Percentiles rank a stretch among this genome's conserved stretches.
These are phyloP conservation scores for Orthosia gracilis DNA, from an alignment of 2,888 invertebrate genomes.

Conservation along the genomic window DNA sequence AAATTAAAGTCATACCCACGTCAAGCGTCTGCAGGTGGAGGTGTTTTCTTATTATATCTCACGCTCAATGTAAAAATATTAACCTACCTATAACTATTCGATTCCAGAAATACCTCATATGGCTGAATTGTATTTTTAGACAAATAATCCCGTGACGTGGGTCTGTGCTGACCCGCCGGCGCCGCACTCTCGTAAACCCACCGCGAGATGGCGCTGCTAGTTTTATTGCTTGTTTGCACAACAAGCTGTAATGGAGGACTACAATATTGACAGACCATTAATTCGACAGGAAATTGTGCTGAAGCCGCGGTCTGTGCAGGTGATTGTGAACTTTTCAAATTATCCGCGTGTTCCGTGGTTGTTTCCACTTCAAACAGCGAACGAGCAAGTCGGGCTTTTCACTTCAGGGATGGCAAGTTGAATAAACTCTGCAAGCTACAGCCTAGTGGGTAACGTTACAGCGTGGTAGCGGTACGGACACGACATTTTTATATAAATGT, in stretches of 20 bases:
- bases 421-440: slow-evolving; percentile 75
- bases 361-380: slow-evolving; percentile 84
- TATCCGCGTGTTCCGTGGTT: slow-evolving; percentile 86
- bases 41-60: slow-evolving; percentile 15
- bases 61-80: slow-evolving; percentile 20
- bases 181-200: slow-evolving; percentile 82
- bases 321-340: slow-evolving; percentile 91
- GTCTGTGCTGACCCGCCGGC: slow-evolving; percentile 69
- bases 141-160: slow-evolving; percentile 35
- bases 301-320: slow-evolving; percentile 86
- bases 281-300: slow-evolving; percentile 90
- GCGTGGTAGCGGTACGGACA: slow-evolving; percentile 52
- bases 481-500: slow-evolving; percentile 58
- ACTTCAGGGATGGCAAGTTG: slow-evolving; percentile 76
- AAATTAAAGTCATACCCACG: slow-evolving; percentile 41
- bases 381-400: slow-evolving; percentile 69
- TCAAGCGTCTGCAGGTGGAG: slow-evolving; percentile 43
- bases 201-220: slow-evolving; percentile 86
- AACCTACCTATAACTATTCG: background rate
- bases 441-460: slow-evolving; percentile 43
- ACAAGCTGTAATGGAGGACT: slow-evolving; percentile 88
- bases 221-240: slow-evolving; percentile 88
- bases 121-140: slow-evolving; percentile 38
- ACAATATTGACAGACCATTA: slow-evolving; percentile 91
- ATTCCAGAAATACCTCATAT: slow-evolving; percentile 30